Base-by-base conservation (phyloP, 2,797 vertebrate genomes). In the Hafferia zeledoni region DNA sequence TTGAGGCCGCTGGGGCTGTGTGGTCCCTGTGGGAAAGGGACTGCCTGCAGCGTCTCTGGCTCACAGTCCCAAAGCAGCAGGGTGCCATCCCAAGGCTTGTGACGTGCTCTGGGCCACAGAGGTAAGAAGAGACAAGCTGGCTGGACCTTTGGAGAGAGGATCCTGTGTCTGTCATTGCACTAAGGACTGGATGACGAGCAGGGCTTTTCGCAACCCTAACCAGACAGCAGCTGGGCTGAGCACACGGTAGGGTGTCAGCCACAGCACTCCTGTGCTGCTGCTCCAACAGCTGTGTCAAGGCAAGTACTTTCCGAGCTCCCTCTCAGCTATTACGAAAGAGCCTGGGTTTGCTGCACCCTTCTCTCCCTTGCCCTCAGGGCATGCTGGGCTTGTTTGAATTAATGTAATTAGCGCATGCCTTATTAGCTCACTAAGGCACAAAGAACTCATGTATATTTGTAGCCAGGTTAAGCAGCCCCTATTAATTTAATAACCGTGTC, bases 321-420 rank as follows among this genome's bases (percentile, higher is more conserved):
- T 2, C 15, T 8, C 79, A 55, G 75, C 70, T 91, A 3, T 86
- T 91, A 52, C 15, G 76, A 74, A 87, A 65, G 43, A 85, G 81
- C 43, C 64, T 50, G 74, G 8, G 50, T 91, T 81, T 93, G 79
- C 74, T 83, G 50, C 46, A 12, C 79, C 65, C 84, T 52, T 78
- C 79, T 91, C 61, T 95, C 76, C 47, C 74, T 86, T 95, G 88
- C 84, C 93, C 91, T 71, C 47, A 17, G 90, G 93, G 93, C 82
- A 68, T 8, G 19, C 93, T 71, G 83, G 70, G 75, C 93, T 95
- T 91, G 92, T 96, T 89, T 94, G 94, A 96, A 96, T 97, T 96
- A 94, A 96, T 96, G 86, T 90, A 96, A 97, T 96, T 96, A 96
- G 94, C 90, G 92, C 95, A 94, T 88, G 96, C 82, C 75, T 96